Evolutionary conservation across 2,888 invertebrate genomes (phyloP).

Genomic region (Ophion slaviceki): DNA sequence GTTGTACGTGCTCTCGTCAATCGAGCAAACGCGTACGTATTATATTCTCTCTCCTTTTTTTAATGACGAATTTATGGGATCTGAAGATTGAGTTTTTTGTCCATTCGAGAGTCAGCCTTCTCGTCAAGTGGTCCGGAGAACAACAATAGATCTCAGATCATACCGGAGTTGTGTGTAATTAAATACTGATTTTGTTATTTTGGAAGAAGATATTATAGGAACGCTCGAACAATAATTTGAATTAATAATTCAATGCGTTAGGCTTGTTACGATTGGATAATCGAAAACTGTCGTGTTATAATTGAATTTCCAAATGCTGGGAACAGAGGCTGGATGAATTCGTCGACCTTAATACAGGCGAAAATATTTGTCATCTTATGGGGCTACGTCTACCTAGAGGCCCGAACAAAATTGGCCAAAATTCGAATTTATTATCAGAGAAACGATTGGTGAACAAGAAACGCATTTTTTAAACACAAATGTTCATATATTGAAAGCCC

Average conservation of each 20-base stretch:
- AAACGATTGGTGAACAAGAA: no score
- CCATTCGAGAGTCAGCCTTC: conserved; percentile 1
- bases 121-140: neutral
- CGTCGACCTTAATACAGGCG: conserved; percentile 12
- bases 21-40: conserved; percentile 1
- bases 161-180: neutral
- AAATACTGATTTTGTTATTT: neutral
- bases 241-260: neutral
- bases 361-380: no score
- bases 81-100: conserved; percentile 1
- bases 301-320: neutral
- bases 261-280: neutral
- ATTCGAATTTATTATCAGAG: no score
- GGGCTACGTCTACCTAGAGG: no score
- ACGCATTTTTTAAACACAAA: no score
- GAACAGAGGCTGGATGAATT: no score
- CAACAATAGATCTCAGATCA: neutral
- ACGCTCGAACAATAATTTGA: neutral
- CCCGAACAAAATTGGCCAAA: no score
- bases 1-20: conserved; percentile 11
- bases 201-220: neutral
- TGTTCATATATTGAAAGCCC: no score
- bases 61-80: conserved; percentile 21
- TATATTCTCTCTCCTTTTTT: neutral
- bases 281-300: neutral